Conservation (phyloP, 2,888 invertebrate species). For the Pediacus dermestoides region DNA sequence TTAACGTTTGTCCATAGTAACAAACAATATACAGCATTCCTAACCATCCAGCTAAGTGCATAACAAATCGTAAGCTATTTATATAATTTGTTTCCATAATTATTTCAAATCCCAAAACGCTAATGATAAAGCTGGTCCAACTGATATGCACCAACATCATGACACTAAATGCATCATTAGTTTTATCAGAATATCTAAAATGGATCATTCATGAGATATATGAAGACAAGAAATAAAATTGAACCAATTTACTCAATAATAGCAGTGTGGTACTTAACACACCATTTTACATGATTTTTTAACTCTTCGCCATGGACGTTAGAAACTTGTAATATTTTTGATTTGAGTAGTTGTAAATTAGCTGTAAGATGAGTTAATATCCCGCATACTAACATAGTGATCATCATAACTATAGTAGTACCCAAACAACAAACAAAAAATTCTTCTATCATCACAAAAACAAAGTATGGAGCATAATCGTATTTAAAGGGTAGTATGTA, state of each 20-base stretch:
- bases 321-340: not conserved
- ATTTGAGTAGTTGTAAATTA: constrained; percentile 22
- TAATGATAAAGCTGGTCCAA: constrained; percentile 36
- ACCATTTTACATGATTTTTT: constrained; percentile 18
- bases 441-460: constrained; percentile 26
- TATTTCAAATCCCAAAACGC: constrained; percentile 36
- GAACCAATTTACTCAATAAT: constrained; percentile 31
- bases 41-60: constrained; percentile 38
- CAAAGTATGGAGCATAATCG: constrained; percentile 23
- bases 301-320: constrained; percentile 9
- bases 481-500: constrained; percentile 27
- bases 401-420: constrained; percentile 27
- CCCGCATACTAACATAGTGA: constrained; percentile 34
- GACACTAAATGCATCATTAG: constrained; percentile 29
- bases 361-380: constrained; percentile 30
- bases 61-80: constrained; percentile 31
- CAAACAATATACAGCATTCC: constrained; percentile 34
- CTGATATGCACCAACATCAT: constrained; percentile 39
- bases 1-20: constrained; percentile 36
- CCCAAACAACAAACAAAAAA: constrained; percentile 23
- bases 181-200: constrained; percentile 18
- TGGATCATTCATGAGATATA: no score
- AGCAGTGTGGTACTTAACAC: constrained; percentile 29
- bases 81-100: constrained; percentile 29
- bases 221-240: no score